Base-by-base conservation (phyloP, 2,113 vertebrate genomes). In the Nothobranchius furzeri region DNA sequence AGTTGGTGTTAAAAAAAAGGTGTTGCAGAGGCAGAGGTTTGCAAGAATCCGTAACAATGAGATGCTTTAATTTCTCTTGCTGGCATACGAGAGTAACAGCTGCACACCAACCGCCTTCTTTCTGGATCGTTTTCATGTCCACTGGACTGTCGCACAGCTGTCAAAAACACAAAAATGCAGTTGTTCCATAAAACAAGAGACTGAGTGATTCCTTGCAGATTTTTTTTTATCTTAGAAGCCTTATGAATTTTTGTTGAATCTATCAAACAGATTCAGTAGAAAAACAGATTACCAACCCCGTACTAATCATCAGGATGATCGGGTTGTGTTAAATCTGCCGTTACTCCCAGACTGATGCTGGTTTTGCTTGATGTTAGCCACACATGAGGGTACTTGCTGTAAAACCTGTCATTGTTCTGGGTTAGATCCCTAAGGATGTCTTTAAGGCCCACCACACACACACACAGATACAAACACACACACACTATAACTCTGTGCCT, bases 391-490 rank as follows among this genome's bases (percentile, higher is more conserved):
- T 6, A 47, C 25, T 64, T 52, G 81, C 78, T 76, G 81, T 86
- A 84, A 90, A 66, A 86, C 75, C 85, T 85, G 84, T 85, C 84
- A 84, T 80, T 90, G 83, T 89, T 85, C 83, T 82, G 85, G 85
- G 83, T 85, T 83, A 78, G 72, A 67, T 85, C 79, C 79, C 78
- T 9, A 3, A 72, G 81, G 78, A 73, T 60, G 68, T 84, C 84
- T 81, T 70, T 56, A 75, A 78, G 70, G 60, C 73, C 73, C 68
- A 42, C 40, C 48, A 73, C 51, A 74, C 45, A 37, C 20, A 48
- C 62, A 40, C 37, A 40, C 75, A 70, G 64, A 64, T 45, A 55
- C 70, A 79, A 25, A 75, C 43, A 60, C 62, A 70, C 25, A 54
- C 78, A 59, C 63, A 59, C 54, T 68, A 62, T 72, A 75, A 60